These are phyloP conservation scores for Mimachlamys varia DNA, from an alignment of 2,888 invertebrate species.

Conservation along the genomic window DNA sequence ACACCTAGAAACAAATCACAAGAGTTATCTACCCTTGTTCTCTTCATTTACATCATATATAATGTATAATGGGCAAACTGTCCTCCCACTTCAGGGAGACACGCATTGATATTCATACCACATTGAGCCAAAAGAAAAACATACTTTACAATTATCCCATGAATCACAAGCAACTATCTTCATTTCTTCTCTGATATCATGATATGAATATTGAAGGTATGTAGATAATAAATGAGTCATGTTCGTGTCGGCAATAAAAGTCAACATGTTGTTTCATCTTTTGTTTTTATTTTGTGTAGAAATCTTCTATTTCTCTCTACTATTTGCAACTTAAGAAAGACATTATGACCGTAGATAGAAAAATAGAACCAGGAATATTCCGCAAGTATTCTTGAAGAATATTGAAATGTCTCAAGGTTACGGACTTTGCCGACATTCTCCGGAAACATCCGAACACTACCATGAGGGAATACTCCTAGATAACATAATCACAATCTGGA, in stretches of 20 bases:
- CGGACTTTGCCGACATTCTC: background rate
- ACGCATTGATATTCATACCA: background rate
- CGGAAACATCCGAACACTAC: slow-evolving; percentile 24
- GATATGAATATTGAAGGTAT: background rate
- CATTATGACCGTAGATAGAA: slow-evolving; percentile 23
- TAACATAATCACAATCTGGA: slow-evolving; percentile 22
- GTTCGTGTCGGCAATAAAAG: background rate
- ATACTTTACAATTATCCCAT: background rate
- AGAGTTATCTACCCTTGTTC: background rate
- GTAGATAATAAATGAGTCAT: too few species aligned
- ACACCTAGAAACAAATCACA: background rate
- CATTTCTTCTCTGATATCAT: background rate
- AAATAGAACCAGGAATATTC: slow-evolving; percentile 1
- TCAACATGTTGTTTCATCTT: background rate
- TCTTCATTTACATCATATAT: background rate
- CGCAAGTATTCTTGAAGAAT: background rate
- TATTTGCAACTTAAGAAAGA: slow-evolving; percentile 1
- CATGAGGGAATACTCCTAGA: slow-evolving; percentile 13
- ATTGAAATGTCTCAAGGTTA: background rate
- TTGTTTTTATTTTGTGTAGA: background rate
- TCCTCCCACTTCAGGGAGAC: background rate
- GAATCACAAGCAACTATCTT: background rate
- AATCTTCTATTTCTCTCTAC: background rate
- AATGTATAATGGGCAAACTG: background rate
- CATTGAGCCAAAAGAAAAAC: slow-evolving; percentile 7